phyloP scores from a whole-genome alignment of 1,140 invertebrate genomes.

The Vollenhovia emeryi region DNA sequence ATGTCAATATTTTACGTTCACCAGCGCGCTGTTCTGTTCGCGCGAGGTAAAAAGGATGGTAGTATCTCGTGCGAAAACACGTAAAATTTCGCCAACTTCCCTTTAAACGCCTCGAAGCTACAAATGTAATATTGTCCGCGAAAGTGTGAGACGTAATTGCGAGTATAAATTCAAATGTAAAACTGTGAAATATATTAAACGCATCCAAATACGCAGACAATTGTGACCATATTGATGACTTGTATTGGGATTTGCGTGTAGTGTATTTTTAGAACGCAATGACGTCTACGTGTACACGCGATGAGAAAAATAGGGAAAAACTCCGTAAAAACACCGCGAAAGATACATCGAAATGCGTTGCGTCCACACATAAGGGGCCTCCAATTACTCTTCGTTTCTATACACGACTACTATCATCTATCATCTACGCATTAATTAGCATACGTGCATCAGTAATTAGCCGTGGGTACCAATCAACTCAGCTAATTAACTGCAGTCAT shows the following conservation, averaged over 20 bases:
- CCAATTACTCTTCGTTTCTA: conserved; percentile 47
- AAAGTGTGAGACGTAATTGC: background rate
- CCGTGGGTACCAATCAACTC: conserved; percentile 54
- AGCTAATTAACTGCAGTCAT: conserved; percentile 57
- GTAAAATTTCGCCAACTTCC: background rate
- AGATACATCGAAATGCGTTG: background rate
- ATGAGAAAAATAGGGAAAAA: background rate
- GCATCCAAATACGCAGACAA: background rate
- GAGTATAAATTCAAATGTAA: background rate
- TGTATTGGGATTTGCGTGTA: background rate
- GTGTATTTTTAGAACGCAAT: background rate
- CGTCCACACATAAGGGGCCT: conserved; percentile 3
- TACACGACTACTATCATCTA: conserved; percentile 34
- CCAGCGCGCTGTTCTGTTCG: background rate
- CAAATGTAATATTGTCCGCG: background rate
- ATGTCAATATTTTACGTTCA: background rate
- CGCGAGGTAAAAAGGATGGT: background rate
- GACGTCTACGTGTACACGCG: no score
- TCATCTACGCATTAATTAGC: conserved; percentile 57
- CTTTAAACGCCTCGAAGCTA: background rate
- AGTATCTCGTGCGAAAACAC: background rate
- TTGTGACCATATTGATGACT: background rate
- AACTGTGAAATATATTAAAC: background rate
- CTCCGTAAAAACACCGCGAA: background rate
- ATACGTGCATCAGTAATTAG: conserved; percentile 57